A percentile compares a stretch with the other conserved stretches of the same genome.
Evolutionary conservation across 1,140 invertebrate species (phyloP).

Genomic region (Heliconius himera): DNA sequence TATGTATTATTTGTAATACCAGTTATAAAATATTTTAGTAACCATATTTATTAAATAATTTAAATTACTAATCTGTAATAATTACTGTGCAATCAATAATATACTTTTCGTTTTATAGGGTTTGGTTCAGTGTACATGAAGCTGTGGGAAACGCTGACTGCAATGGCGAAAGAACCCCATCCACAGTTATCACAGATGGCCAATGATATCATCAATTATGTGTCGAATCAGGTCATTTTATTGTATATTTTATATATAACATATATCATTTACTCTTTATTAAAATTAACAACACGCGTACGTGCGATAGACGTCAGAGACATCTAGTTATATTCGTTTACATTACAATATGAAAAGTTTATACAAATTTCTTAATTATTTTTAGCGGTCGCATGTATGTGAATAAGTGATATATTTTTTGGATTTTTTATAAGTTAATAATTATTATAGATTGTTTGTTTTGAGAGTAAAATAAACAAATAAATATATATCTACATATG

Average conservation of each 20-base stretch:
- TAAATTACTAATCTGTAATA: not conserved
- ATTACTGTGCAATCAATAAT: not conserved
- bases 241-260: no score
- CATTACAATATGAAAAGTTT: no score
- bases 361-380: no score
- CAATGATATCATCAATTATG: constrained; percentile 88
- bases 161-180: constrained; percentile 91
- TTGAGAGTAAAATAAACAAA: not conserved
- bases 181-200: constrained; percentile 90
- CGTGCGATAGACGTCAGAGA: no score
- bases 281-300: no score
- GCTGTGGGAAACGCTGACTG: constrained; percentile 90
- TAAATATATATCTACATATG: not conserved
- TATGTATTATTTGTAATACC: no score
- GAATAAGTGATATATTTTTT: no score
- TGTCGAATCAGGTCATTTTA: constrained; percentile 86
- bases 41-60: not conserved
- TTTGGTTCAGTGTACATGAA: constrained; percentile 91
- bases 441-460: not conserved
- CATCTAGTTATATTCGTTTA: no score
- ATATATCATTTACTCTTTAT: no score
- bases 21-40: no score
- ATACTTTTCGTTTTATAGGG: constrained; percentile 53
- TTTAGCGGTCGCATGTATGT: no score
- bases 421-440: no score